Percentiles rank a stretch among this genome's conserved stretches.
Conservation (phyloP, 1,140 invertebrate species). For the Lepidotrigona ventralis region DNA sequence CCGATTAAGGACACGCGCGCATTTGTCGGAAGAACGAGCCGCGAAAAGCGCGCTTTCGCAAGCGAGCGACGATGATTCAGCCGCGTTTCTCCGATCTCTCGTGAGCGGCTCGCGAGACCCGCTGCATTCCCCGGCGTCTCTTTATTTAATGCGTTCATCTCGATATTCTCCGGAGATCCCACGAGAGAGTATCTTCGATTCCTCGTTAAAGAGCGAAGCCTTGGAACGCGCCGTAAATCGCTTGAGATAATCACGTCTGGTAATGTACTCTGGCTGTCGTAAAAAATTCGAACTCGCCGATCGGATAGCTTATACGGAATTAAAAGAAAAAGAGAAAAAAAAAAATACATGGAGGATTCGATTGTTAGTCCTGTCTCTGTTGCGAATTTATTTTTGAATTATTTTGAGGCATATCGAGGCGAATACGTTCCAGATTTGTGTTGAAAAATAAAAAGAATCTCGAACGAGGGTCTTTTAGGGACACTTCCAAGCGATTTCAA, state of each 20-base stretch:
- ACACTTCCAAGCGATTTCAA: conserved; percentile 12
- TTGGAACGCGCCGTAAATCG: conserved; percentile 62
- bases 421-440: too few relatives aligned
- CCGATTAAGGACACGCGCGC: conserved; percentile 27
- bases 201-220: conserved; percentile 26
- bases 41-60: conserved; percentile 57
- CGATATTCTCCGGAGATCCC: not conserved
- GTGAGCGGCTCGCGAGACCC: conserved; percentile 31
- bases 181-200: conserved; percentile 14
- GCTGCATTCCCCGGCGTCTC: conserved; percentile 51
- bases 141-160: conserved; percentile 53
- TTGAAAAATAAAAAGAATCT: conserved; percentile 30
- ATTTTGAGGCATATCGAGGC: too few relatives aligned
- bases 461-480: not conserved
- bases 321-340: not conserved
- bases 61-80: conserved; percentile 60
- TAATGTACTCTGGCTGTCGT: conserved; percentile 54
- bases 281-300: not conserved
- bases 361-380: not conserved
- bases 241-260: conserved; percentile 64
- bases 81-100: conserved; percentile 55
- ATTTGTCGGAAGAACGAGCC: conserved; percentile 35
- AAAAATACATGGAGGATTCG: not conserved
- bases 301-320: not conserved
- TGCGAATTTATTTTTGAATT: not conserved